phyloP scores from a whole-genome alignment of 1,140 invertebrate species.

The Pteromalus puparum region DNA sequence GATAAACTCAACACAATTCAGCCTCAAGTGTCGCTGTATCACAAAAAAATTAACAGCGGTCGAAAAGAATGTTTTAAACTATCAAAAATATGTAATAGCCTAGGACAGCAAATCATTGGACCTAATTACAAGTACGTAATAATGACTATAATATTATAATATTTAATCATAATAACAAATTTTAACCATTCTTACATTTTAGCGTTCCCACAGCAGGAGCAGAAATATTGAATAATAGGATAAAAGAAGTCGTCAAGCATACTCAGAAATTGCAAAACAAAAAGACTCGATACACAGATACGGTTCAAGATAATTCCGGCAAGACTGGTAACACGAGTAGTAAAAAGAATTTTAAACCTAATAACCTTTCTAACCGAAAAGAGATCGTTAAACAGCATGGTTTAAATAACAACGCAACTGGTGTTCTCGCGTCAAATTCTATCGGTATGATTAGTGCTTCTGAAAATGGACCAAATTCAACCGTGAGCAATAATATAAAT shows the following conservation, averaged over 20 bases:
- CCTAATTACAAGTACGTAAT: conserved; percentile 68
- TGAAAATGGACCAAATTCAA: background rate
- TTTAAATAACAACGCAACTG: conserved; percentile 17
- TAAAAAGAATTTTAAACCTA: conserved; percentile 35
- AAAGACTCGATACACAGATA: conserved; percentile 53
- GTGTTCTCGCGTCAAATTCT: background rate
- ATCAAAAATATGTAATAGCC: conserved; percentile 65
- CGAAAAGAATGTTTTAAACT: conserved; percentile 68
- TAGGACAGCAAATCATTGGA: conserved; percentile 67
- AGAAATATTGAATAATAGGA: conserved; percentile 64
- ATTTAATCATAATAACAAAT: background rate
- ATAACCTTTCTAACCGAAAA: conserved; percentile 10
- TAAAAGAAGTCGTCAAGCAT: conserved; percentile 68
- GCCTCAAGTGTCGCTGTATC: conserved; percentile 62
- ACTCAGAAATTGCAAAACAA: conserved; percentile 66
- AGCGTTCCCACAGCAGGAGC: conserved; percentile 68
- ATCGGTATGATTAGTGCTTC: background rate
- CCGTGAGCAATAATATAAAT: background rate
- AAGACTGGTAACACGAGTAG: conserved; percentile 39
- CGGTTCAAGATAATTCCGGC: conserved; percentile 2
- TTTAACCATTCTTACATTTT: conserved; percentile 37
- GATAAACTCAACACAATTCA: conserved; percentile 63
- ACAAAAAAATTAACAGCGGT: conserved; percentile 65
- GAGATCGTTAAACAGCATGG: conserved; percentile 19
- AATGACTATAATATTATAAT: conserved; percentile 35